These are phyloP conservation scores for Tragopan temminckii DNA, from an alignment of 2,797 vertebrate genomes.

Conservation along the genomic window DNA sequence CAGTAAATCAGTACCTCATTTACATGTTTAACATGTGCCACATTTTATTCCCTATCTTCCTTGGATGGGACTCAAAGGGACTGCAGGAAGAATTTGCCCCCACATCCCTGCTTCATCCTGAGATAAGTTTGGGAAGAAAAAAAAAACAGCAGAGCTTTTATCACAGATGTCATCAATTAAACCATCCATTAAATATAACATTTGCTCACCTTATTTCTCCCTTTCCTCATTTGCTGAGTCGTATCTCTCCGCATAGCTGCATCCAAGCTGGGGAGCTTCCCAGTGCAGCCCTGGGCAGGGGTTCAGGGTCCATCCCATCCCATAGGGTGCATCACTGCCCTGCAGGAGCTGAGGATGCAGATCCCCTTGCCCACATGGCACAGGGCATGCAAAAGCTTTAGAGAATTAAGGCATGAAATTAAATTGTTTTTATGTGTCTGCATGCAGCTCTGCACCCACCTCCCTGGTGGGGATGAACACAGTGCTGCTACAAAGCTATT, in stretches of 20 bases:
- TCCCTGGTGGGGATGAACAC: accelerated
- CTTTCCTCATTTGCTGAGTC: neutral
- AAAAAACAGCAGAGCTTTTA: slow-evolving; percentile 7
- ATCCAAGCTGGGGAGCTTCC: neutral
- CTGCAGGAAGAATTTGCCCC: slow-evolving; percentile 63
- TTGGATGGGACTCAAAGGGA: slow-evolving; percentile 65
- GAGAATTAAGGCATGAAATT: accelerated
- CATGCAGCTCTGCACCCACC: accelerated
- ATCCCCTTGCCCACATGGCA: accelerated
- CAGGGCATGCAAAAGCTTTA: neutral
- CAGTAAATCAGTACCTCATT: slow-evolving; percentile 71
- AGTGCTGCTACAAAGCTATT: accelerated
- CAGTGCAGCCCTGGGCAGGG: accelerated
- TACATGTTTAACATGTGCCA: slow-evolving; percentile 69
- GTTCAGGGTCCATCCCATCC: accelerated
- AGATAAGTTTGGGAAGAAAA: slow-evolving; percentile 16
- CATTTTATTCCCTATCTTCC: slow-evolving; percentile 68
- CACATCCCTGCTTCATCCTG: slow-evolving; percentile 47
- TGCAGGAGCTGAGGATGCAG: neutral
- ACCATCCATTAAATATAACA: slow-evolving; percentile 28
- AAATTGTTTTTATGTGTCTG: accelerated
- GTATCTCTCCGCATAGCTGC: neutral
- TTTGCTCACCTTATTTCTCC: slow-evolving; percentile 56
- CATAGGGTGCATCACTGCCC: accelerated
- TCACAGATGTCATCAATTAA: slow-evolving; percentile 75